Percentiles rank a stretch among this genome's conserved stretches.
These are phyloP conservation scores for Poecile atricapillus DNA, from an alignment of 2,113 vertebrate genomes.

Conservation along the genomic window DNA sequence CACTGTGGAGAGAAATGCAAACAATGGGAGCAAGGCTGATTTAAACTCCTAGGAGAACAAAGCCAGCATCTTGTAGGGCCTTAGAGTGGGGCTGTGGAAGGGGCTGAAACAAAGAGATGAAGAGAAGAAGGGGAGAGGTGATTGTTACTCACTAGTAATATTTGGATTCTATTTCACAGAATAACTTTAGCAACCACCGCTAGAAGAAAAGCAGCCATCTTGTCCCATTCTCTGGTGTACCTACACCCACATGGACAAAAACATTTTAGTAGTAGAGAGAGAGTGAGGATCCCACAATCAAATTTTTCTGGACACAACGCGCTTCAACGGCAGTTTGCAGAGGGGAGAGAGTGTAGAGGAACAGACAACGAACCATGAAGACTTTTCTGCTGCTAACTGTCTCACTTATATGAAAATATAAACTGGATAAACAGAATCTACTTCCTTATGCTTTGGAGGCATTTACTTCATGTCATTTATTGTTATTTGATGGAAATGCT, in stretches of 20 bases:
- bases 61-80: background rate
- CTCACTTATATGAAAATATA: constrained; percentile 14
- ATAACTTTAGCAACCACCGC: background rate
- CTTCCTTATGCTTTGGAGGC: background rate
- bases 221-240: accelerated
- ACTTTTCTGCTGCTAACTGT: background rate
- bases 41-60: background rate
- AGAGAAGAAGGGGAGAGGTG: background rate
- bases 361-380: background rate
- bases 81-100: background rate
- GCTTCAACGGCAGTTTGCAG: background rate
- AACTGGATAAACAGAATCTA: background rate
- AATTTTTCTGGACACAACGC: background rate
- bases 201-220: background rate
- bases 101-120: background rate
- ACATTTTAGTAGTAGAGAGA: background rate
- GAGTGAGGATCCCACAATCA: background rate
- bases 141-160: background rate
- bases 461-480: constrained; percentile 25
- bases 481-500: background rate
- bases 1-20: background rate
- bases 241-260: background rate
- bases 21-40: background rate
- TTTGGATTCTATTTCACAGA: background rate
- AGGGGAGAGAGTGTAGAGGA: background rate